These are phyloP conservation scores for Tursiops truncatus DNA, from an alignment of 2,113 vertebrate genomes.

Conservation along the genomic window DNA sequence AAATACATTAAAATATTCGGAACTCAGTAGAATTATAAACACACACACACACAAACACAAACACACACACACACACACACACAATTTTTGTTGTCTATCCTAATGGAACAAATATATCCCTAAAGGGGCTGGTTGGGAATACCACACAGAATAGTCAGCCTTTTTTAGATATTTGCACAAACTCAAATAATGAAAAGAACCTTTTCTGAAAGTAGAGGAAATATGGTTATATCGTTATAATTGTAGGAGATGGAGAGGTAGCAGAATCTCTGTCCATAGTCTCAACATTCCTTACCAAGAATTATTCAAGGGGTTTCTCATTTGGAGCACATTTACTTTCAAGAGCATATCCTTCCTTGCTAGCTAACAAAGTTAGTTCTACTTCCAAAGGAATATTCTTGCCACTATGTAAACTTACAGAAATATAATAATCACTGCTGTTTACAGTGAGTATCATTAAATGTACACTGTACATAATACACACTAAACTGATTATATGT, in stretches of 20 bases:
- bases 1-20: not conserved
- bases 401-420: not conserved
- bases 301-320: not conserved
- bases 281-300: not conserved
- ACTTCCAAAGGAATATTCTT: constrained; percentile 30
- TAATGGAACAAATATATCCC: not conserved
- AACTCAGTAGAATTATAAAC: not conserved
- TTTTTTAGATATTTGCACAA: not conserved
- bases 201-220: not conserved
- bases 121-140: not conserved
- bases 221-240: not conserved
- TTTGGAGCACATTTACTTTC: not conserved
- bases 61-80: not conserved
- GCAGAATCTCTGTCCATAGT: not conserved
- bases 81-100: not conserved
- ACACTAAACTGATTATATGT: not conserved
- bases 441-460: not conserved
- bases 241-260: not conserved
- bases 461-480: not conserved
- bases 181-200: not conserved
- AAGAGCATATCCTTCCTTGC: not conserved
- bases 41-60: not conserved
- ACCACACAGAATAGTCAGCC: not conserved
- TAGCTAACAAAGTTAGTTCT: not conserved
- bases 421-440: not conserved